Evolutionary conservation across 2,888 invertebrate genomes (phyloP).

Genomic region (Oscheius sp.): DNA sequence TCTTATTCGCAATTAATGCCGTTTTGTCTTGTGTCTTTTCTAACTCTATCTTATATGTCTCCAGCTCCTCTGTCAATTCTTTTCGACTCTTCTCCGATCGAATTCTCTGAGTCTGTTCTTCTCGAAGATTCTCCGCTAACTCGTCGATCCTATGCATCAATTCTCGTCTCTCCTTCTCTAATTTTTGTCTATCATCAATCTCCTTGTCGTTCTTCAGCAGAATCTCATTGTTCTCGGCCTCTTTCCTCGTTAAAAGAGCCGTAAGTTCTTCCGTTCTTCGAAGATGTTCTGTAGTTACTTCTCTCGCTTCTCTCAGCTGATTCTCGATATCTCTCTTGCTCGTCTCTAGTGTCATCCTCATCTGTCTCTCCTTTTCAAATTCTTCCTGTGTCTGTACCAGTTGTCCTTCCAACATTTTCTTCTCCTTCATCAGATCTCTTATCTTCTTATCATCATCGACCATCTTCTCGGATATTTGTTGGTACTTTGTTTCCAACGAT

Average conservation of each 20-base stretch:
- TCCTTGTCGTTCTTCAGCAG: conserved; percentile 83
- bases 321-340: conserved; percentile 44
- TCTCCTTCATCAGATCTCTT: conserved; percentile 77
- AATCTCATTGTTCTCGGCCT: conserved; percentile 70
- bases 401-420: conserved; percentile 82
- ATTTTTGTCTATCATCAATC: conserved; percentile 82
- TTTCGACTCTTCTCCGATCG: conserved; percentile 94
- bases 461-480: conserved; percentile 88
- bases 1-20: conserved; percentile 77
- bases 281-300: conserved; percentile 91
- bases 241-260: conserved; percentile 83
- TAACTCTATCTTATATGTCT: conserved; percentile 58
- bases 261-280: conserved; percentile 88
- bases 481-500: conserved; percentile 87
- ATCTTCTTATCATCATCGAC: conserved; percentile 97
- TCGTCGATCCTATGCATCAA: conserved; percentile 90
- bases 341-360: conserved; percentile 38
- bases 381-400: conserved; percentile 9
- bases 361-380: conserved; percentile 30
- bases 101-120: conserved; percentile 82
- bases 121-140: conserved; percentile 92
- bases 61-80: conserved; percentile 79
- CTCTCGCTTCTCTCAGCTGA: conserved; percentile 82
- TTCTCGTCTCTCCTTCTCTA: conserved; percentile 87
- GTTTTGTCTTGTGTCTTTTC: conserved; percentile 79